Evolutionary conservation across 1,140 invertebrate genomes (phyloP), one percentile per base, ranked within the genome.

Genomic region (Leptopilina clavipes): DNA sequence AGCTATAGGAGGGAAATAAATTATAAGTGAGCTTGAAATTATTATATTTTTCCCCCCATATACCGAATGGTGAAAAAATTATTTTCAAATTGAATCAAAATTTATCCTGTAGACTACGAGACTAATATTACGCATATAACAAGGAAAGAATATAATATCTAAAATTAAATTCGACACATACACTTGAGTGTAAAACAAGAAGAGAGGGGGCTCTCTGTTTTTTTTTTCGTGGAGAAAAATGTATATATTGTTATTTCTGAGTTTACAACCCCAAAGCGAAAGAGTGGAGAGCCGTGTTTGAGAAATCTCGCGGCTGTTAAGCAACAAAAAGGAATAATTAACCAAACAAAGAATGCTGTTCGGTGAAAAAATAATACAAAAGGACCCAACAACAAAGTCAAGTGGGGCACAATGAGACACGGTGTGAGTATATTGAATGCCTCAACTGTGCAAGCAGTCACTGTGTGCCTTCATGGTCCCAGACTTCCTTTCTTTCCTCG

Each of bases 391-490:
- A 88, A 88, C 86, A 89, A 88, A 88, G 87, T 89, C 88, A 89
- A 89, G 87, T 89, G 87, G 86, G 88, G 83, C 81, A 88, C 88
- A 89, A 89, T 89, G 86, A 89, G 87, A 80, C 87, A 84, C 84
- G 85, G 86, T 85, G 81, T 84, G 86, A 86, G 86, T 87, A 87
- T 83, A 86, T 88, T 86, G 86, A 88, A 88, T 87, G 84, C 84
- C 83, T 77, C 78, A 76, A 77, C 78, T 79, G 84, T 86, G 75
- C 76, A 80, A 52, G 83, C 78, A 70, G 74, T 77, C 59, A 25
- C 12, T 14, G 76, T 14, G 76, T 73, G 79, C 79, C 80, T 82
- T 77, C 79, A 82, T 76, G 76, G 77, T 82, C 72, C 52, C 37
- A 78, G 73, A 79, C 74, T 83, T 72, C 76, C 74, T 79, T 75